Evolutionary conservation across 64 coral and sea anemone genomes (phyloP).

Genomic region (Montipora sp.): DNA sequence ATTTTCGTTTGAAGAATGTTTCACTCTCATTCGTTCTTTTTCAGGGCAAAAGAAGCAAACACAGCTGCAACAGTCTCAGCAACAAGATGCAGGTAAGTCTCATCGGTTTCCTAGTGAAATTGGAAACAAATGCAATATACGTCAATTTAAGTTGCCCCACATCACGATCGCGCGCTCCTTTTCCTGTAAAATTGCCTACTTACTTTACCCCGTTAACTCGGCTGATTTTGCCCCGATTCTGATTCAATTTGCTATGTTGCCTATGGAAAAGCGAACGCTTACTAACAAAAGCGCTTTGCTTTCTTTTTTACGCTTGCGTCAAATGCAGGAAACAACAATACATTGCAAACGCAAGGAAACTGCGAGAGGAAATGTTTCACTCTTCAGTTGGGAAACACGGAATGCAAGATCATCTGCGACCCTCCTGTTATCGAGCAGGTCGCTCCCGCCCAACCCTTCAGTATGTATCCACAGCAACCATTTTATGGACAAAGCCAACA

Average conservation of each 20-base stretch:
- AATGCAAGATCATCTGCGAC: conserved; percentile 71
- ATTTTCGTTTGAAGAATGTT: not conserved
- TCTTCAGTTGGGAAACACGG: conserved; percentile 39
- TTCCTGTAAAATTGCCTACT: not conserved
- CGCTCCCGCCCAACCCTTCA: not conserved
- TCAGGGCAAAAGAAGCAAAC: not conserved
- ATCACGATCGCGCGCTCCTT: too few species aligned
- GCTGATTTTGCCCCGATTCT: not conserved
- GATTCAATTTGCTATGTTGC: not conserved
- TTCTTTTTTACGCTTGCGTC: not conserved
- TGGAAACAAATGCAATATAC: too few species aligned
- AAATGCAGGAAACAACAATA: conserved; percentile 53
- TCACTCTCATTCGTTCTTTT: not conserved
- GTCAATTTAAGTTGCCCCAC: not conserved
- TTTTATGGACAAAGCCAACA: conserved; percentile 21
- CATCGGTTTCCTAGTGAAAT: too few species aligned
- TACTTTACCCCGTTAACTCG: not conserved
- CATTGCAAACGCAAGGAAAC: conserved; percentile 7
- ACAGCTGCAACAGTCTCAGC: conserved; percentile 21
- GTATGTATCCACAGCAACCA: conserved; percentile 37
- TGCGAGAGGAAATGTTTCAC: conserved; percentile 69
- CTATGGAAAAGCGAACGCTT: not conserved
- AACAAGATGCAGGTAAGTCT: conserved; percentile 34
- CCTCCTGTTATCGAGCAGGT: conserved; percentile 62
- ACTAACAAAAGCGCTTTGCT: not conserved